Percentiles rank a stretch among this genome's conserved stretches.
Evolutionary conservation across 2,888 invertebrate genomes (phyloP).

Genomic region (Kuschelorhynchus macadamiae): DNA sequence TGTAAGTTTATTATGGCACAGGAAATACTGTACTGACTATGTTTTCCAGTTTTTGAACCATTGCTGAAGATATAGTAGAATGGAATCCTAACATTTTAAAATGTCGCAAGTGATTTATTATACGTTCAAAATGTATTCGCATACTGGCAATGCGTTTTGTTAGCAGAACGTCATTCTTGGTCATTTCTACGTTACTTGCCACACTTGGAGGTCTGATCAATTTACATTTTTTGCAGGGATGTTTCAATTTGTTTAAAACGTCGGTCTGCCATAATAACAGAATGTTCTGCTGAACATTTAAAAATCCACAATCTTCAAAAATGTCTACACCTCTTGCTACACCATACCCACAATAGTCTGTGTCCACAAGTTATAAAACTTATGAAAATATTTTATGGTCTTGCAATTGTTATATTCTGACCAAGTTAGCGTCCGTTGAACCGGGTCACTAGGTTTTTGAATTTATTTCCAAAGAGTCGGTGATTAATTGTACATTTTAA

Average conservation of each 20-base stretch:
- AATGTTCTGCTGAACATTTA: constrained; percentile 26
- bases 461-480: constrained; percentile 65
- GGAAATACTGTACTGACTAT: background rate
- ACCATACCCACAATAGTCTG: no score
- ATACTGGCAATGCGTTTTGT: constrained; percentile 6
- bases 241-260: constrained; percentile 53
- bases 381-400: constrained; percentile 56
- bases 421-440: constrained; percentile 62
- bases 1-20: background rate
- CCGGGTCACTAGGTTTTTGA: constrained; percentile 61
- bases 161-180: background rate
- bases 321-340: constrained; percentile 48
- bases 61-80: background rate
- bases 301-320: constrained; percentile 46
- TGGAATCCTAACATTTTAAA: background rate
- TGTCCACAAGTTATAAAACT: constrained; percentile 54
- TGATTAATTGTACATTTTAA: constrained; percentile 54
- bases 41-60: background rate
- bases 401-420: constrained; percentile 58
- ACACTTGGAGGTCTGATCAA: constrained; percentile 54
- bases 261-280: constrained; percentile 50
- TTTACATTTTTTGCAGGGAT: constrained; percentile 32
- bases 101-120: no score
- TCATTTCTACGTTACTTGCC: background rate
- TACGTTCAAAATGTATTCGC: background rate